A percentile compares a stretch with the other conserved stretches of the same genome.
Evolutionary conservation across 2,113 vertebrate species (phyloP).

Genomic region (Amphiprion percula): DNA sequence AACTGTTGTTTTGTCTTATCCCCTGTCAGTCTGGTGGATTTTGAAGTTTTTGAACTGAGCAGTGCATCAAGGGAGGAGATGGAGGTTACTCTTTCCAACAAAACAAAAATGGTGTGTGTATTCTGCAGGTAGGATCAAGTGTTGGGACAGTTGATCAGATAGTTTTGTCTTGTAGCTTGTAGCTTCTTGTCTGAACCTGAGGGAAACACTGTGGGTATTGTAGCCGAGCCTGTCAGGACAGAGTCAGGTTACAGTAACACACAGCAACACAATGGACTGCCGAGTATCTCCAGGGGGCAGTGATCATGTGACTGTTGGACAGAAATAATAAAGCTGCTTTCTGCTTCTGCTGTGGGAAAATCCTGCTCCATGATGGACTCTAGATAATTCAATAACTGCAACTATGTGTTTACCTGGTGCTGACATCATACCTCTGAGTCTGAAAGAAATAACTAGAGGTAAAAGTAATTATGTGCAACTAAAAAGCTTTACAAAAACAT

Average conservation of each 20-base stretch:
- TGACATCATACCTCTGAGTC: background rate
- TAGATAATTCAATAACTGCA: slow-evolving; percentile 1
- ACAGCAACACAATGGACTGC: slow-evolving; percentile 22
- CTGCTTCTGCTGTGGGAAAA: slow-evolving; percentile 56
- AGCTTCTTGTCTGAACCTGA: slow-evolving; percentile 61
- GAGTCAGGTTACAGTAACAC: slow-evolving; percentile 50
- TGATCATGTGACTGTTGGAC: slow-evolving; percentile 40
- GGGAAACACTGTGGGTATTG: slow-evolving; percentile 57
- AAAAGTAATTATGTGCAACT: background rate
- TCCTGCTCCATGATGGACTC: slow-evolving; percentile 10
- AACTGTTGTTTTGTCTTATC: too few relatives aligned
- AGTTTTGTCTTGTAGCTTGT: slow-evolving; percentile 81
- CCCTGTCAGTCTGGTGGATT: background rate
- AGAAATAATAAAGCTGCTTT: slow-evolving; percentile 47
- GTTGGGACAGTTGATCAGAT: slow-evolving; percentile 74
- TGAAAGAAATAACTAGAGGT: background rate
- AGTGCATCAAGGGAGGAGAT: background rate
- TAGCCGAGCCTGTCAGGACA: slow-evolving; percentile 40
- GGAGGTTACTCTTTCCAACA: slow-evolving; percentile 3
- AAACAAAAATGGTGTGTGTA: background rate
- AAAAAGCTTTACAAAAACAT: too few relatives aligned
- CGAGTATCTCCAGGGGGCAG: slow-evolving; percentile 43
- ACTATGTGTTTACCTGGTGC: background rate
- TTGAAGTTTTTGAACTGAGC: background rate
- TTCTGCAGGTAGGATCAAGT: slow-evolving; percentile 54